A percentile compares a stretch with the other conserved stretches of the same genome.
These are phyloP conservation scores for Arvicanthis niloticus DNA, from an alignment of 2,113 vertebrate species.

Conservation along the genomic window DNA sequence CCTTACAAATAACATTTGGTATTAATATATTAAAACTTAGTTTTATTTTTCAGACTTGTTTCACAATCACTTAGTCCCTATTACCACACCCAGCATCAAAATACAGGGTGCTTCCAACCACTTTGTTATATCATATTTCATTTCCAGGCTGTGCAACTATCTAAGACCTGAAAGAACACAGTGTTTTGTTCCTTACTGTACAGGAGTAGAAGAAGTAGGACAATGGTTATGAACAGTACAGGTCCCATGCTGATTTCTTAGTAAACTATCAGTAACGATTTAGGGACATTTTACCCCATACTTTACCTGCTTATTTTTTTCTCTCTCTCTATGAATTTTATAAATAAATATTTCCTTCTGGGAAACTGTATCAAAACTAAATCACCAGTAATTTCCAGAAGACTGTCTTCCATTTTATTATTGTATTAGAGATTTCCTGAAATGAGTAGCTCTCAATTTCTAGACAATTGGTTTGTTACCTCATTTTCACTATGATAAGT, in stretches of 20 bases:
- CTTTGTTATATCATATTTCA: background rate
- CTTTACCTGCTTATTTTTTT: background rate
- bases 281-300: background rate
- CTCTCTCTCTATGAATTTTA: background rate
- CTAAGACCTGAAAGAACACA: background rate
- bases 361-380: background rate
- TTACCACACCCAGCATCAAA: background rate
- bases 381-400: conserved; percentile 36
- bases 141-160: background rate
- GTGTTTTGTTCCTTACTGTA: background rate
- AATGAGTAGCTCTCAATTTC: background rate
- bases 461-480: background rate
- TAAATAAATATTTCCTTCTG: background rate
- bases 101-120: background rate
- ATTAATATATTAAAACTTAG: background rate
- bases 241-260: conserved; percentile 40
- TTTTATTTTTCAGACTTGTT: background rate
- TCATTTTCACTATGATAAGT: background rate
- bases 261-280: background rate
- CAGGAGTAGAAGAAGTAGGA: background rate
- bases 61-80: background rate
- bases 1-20: background rate
- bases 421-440: background rate
- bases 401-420: background rate
- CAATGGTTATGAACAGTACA: background rate